Base-by-base conservation (phyloP, 2,888 invertebrate genomes). In the Galerucella pusilla region DNA sequence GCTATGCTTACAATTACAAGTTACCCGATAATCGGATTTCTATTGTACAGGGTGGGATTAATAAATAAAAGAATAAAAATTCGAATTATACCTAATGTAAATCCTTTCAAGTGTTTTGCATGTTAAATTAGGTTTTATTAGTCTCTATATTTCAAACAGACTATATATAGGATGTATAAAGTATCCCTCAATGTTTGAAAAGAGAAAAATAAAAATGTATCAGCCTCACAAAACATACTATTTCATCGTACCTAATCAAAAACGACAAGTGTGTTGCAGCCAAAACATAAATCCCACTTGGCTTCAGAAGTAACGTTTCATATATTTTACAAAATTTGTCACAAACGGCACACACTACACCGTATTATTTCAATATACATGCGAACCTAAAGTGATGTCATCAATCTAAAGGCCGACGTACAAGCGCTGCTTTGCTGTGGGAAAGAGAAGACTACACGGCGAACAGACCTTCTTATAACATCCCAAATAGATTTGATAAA, bases 401-500 rank as follows among this genome's bases (percentile, higher is more conserved):
- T 86, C 86, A 86, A 86, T 86, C 85, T 85, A 81, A 75, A 75
- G 81, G 80, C 77, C 77, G 71, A 75, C 76, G 71, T 75, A 79
- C 80, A 80, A 77, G 77, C 76, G 79, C 77, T 79, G 79, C 64
- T 46, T 46, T 42, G 25, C 46, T 65, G 64, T 76, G 78, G 80
- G 80, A 81, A 78, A 81, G 79, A 80, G 81, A 81, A 81, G 82
- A 82, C 81, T 45, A 65, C n/a, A 45, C 45, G 25, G 20, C 46
- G 64, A 65, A 65, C 84, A 83, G 83, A 67, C 71, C 60, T 84
- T 84, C 84, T 85, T 86, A 86, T 86, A 85, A 84, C 86, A 84
- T 85, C 85, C 84, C 83, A 84, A 85, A 84, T 84, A 83, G 83
- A 81, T 80, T 83, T 85, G 85, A 86, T 86, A 86, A 86, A 86